Evolutionary conservation across 2,888 invertebrate genomes (phyloP).

Genomic region (Pyrrhosoma nymphula): DNA sequence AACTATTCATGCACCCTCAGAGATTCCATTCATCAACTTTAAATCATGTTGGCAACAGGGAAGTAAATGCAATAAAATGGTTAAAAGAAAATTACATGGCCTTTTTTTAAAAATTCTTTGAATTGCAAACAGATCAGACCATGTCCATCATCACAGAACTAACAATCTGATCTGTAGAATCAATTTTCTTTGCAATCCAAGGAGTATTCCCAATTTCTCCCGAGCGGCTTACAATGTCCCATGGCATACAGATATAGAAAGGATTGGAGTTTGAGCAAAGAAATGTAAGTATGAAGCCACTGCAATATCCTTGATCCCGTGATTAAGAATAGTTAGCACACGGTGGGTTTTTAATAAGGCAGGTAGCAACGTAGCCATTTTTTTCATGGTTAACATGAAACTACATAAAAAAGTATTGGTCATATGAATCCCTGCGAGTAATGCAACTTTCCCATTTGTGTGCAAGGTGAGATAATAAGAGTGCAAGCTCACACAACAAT

Average conservation of each 20-base stretch:
- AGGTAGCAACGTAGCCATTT: constrained; percentile 64
- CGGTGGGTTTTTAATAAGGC: constrained; percentile 52
- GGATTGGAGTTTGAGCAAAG: constrained; percentile 46
- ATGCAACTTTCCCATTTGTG: constrained; percentile 32
- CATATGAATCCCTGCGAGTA: constrained; percentile 11
- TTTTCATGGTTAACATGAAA: constrained; percentile 60
- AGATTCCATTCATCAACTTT: neutral
- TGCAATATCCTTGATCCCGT: constrained; percentile 17
- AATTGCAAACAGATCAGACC: neutral
- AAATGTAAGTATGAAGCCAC: constrained; percentile 58
- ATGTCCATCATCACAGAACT: neutral
- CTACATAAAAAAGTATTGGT: constrained; percentile 66
- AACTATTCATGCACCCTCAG: neutral
- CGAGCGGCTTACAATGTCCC: neutral
- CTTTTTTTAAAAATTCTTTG: neutral
- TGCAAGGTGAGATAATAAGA: constrained; percentile 33
- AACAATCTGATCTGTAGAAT: neutral
- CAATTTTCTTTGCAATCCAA: neutral
- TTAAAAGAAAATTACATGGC: neutral
- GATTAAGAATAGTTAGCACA: constrained; percentile 42
- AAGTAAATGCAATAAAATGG: constrained; percentile 44
- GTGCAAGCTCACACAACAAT: constrained; percentile 34
- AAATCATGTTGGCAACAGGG: constrained; percentile 3
- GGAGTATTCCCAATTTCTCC: neutral
- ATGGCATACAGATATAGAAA: neutral